These are phyloP conservation scores for Numenius arquata DNA, from an alignment of 2,113 vertebrate genomes.

Conservation along the genomic window DNA sequence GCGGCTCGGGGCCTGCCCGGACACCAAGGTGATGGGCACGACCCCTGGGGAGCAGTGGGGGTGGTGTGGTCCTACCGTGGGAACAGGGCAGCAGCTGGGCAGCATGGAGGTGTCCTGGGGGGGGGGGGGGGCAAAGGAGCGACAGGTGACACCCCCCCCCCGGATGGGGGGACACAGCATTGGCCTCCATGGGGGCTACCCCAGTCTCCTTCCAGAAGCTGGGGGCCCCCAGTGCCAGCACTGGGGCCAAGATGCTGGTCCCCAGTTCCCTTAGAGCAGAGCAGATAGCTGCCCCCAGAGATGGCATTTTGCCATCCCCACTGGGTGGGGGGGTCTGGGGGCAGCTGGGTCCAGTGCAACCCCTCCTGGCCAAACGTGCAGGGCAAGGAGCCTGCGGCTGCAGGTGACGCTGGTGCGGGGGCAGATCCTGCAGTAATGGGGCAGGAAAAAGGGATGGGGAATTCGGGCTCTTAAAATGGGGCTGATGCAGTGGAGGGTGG, in stretches of 20 bases:
- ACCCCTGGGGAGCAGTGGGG: neutral
- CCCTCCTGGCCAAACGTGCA: fast-evolving
- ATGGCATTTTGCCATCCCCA: neutral
- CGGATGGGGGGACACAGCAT: neutral
- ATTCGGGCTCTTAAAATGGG: fast-evolving
- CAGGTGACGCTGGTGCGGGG: fast-evolving
- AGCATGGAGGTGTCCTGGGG: neutral
- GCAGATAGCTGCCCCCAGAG: neutral
- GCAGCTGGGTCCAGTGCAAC: neutral
- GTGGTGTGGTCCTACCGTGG: fast-evolving
- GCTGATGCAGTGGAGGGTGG: neutral
- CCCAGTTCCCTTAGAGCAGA: neutral
- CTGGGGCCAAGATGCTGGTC: neutral
- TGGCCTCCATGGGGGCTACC: neutral
- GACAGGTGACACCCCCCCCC: no score
- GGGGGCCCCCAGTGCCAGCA: neutral
- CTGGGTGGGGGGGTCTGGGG: neutral
- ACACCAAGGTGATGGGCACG: neutral
- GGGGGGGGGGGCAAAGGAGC: neutral
- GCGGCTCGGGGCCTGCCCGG: fast-evolving
- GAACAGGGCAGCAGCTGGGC: neutral
- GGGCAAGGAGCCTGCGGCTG: neutral
- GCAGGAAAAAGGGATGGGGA: neutral
- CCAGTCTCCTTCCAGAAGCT: neutral
- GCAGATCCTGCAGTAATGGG: neutral